These are phyloP conservation scores for Drosophila ficusphila DNA, from an alignment of 1,140 invertebrate species.

Conservation along the genomic window DNA sequence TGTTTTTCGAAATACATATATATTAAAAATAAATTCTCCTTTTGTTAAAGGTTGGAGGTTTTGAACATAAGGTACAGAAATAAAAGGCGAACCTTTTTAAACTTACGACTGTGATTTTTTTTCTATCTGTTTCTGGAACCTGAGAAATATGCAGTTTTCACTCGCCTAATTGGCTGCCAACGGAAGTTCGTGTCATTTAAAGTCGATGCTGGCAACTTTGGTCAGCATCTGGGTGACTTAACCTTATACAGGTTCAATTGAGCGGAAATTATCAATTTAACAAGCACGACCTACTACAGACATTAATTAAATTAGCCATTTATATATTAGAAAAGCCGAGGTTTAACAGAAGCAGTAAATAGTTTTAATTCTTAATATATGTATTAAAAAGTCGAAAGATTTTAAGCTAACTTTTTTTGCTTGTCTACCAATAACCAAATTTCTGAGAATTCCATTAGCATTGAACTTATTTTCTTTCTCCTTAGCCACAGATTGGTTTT, in stretches of 20 bases:
- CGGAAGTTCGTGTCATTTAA: slow-evolving; percentile 73
- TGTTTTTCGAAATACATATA: too few relatives aligned
- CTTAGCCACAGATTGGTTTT: slow-evolving; percentile 7
- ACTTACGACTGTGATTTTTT: too few relatives aligned
- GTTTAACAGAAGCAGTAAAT: too few relatives aligned
- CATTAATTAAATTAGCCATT: not conserved
- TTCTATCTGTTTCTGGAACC: not conserved
- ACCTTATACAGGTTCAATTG: slow-evolving; percentile 53
- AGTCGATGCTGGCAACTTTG: slow-evolving; percentile 33
- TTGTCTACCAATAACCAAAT: not conserved
- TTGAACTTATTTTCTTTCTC: slow-evolving; percentile 5
- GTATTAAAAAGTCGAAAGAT: too few relatives aligned
- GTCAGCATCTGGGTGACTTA: slow-evolving; percentile 11
- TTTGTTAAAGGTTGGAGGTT: too few relatives aligned
- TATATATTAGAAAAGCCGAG: too few relatives aligned
- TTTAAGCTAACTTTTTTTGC: too few relatives aligned
- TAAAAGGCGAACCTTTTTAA: too few relatives aligned
- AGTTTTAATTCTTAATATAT: too few relatives aligned
- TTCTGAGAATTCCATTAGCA: not conserved
- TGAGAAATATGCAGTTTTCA: slow-evolving; percentile 23
- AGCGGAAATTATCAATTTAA: slow-evolving; percentile 58
- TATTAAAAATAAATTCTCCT: too few relatives aligned
- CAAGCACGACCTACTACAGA: not conserved
- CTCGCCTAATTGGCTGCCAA: slow-evolving; percentile 70
- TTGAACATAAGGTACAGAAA: too few relatives aligned